phyloP scores from a whole-genome alignment of 2,888 invertebrate species.

The Drosophila barbarae region DNA sequence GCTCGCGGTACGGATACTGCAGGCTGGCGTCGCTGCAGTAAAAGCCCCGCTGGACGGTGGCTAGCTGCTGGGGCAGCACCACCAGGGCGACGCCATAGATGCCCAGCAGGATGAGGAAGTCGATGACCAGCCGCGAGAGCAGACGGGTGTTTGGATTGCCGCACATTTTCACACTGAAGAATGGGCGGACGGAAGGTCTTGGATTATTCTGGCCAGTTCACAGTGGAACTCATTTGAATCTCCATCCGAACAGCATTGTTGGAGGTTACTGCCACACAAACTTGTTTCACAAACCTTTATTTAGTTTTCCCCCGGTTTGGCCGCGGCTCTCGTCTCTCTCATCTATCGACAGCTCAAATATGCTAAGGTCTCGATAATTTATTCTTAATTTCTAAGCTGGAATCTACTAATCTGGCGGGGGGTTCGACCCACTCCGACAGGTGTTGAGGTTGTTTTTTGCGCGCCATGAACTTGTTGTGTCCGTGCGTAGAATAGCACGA shows the following conservation, averaged over 20 bases:
- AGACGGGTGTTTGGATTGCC: constrained; percentile 73
- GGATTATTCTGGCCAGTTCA: constrained; percentile 14
- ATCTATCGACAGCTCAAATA: constrained; percentile 55
- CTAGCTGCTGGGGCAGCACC: constrained; percentile 63
- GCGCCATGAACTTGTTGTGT: constrained; percentile 3
- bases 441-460: constrained; percentile 5
- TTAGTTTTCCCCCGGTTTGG: constrained; percentile 17
- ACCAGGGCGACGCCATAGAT: constrained; percentile 66
- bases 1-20: constrained; percentile 85
- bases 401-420: constrained; percentile 1
- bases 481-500: constrained; percentile 43
- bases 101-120: constrained; percentile 64
- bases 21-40: constrained; percentile 96
- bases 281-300: constrained; percentile 46
- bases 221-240: constrained; percentile 32
- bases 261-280: constrained; percentile 28
- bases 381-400: constrained; percentile 49
- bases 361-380: constrained; percentile 62
- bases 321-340: constrained; percentile 9
- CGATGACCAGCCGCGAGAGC: constrained; percentile 69
- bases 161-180: constrained; percentile 67
- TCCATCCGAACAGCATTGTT: constrained; percentile 16
- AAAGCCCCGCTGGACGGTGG: constrained; percentile 85
- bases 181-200: constrained; percentile 9
- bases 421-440: constrained; percentile 12